Evolutionary conservation across 2,113 vertebrate species (phyloP), one percentile per base, ranked within the genome.

Genomic region (Psophia crepitans): DNA sequence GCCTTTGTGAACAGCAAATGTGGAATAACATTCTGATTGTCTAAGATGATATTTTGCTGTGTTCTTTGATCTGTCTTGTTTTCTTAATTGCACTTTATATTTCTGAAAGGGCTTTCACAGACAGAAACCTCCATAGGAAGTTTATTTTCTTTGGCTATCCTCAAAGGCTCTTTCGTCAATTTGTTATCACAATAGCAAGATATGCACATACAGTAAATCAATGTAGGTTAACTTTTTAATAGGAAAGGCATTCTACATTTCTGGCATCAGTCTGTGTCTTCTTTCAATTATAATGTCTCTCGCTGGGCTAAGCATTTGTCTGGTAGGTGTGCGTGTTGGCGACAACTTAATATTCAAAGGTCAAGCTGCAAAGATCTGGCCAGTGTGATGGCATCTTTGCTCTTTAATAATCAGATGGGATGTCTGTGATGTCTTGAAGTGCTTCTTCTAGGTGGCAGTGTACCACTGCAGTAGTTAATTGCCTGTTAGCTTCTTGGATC

Each of bases 321-420:
- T 93, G 88, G 58, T 87, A 89, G 87, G 49, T 84, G 48, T 41
- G 51, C 3, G 2, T 51, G 81, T 68, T 87, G 83, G 83, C 12
- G 14, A 88, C 80, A 37, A 91, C 74, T 91, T 96, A 89, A 95
- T 94, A 95, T 95, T 94, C 93, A 97, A 91, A 97, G 95, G 94
- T 96, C 94, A 97, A 78, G 16, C 94, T 93, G 91, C 64, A 94
- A 83, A 87, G 93, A 83, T 84, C 68, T 84, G 82, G 65, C 49
- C 64, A 66, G 78, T 91, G 63, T 63, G 82, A 84, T 57, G 89
- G 63, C 64, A 89, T 84, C 91, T 96, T 92, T 97, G 86, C 84
- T 95, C 81, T 94, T 95, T 96, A 92, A 87, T 96, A 96, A 96
- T 91, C 93, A 94, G 92, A 94, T 73, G 68, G 93, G 90, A 77